These are phyloP conservation scores for Lindbergichthys nudifrons DNA, from an alignment of 2,797 vertebrate species.

Conservation along the genomic window DNA sequence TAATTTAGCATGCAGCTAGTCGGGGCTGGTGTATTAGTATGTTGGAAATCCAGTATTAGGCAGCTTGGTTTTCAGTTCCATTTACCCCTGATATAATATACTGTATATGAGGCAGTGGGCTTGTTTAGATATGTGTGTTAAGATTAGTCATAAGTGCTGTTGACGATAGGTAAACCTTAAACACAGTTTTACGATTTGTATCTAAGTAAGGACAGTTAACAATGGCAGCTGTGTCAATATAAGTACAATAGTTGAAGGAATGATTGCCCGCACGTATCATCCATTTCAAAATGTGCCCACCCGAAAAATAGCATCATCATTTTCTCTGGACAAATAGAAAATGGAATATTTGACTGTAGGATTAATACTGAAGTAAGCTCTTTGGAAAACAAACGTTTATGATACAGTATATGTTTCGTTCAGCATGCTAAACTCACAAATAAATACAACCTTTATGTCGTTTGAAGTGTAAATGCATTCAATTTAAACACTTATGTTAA, in stretches of 20 bases:
- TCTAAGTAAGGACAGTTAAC: neutral
- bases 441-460: no score
- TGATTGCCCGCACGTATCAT: no score
- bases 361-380: no score
- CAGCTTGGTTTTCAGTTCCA: conserved; percentile 26
- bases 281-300: no score
- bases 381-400: no score
- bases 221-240: neutral
- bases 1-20: conserved; percentile 60
- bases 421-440: no score
- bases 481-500: no score
- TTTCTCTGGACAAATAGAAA: no score
- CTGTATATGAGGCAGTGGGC: neutral
- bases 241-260: neutral
- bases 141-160: neutral
- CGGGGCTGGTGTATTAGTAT: conserved; percentile 25
- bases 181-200: neutral
- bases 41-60: conserved; percentile 11
- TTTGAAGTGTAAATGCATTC: no score
- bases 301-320: no score
- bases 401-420: no score
- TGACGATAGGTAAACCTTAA: neutral
- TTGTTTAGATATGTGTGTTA: conserved; percentile 3
- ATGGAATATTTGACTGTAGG: no score
- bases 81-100: conserved; percentile 26